Percentiles rank a stretch among this genome's conserved stretches.
Evolutionary conservation across 2,797 vertebrate genomes (phyloP).

Genomic region (Rhinatrema bivittatum): DNA sequence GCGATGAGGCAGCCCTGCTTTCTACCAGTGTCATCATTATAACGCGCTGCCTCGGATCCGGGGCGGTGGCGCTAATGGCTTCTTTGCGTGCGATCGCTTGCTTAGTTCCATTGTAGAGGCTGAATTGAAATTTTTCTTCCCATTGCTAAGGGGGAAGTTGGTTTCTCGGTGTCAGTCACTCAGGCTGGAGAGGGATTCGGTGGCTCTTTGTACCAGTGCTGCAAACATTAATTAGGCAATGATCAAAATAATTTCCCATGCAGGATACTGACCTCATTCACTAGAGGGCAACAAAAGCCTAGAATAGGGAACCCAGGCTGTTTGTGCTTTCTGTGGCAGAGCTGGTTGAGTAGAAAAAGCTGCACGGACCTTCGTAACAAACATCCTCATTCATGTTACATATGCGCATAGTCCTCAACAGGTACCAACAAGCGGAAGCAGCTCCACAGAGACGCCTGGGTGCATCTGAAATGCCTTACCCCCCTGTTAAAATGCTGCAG

Average conservation of each 20-base stretch:
- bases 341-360: slow-evolving; percentile 35
- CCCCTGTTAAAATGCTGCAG: neutral
- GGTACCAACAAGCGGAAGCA: too few species aligned
- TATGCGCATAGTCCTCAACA: too few species aligned
- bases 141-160: too few species aligned
- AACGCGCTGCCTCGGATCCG: too few species aligned
- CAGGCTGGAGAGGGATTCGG: too few species aligned
- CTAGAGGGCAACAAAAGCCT: slow-evolving; percentile 68
- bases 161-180: too few species aligned
- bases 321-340: slow-evolving; percentile 39
- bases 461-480: neutral
- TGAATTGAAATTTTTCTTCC: too few species aligned
- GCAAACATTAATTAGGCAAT: slow-evolving; percentile 48
- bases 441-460: too few species aligned
- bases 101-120: too few species aligned
- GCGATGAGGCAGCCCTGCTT: slow-evolving; percentile 53
- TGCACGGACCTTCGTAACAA: slow-evolving; percentile 35
- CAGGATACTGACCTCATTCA: slow-evolving; percentile 68
- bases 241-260: slow-evolving; percentile 46
- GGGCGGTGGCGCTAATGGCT: too few species aligned
- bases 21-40: too few species aligned
- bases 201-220: neutral
- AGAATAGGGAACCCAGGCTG: slow-evolving; percentile 45
- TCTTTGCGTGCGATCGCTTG: too few species aligned
- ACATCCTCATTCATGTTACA: slow-evolving; percentile 33